These are phyloP conservation scores for Heliconius charithonia DNA, from an alignment of 2,888 invertebrate genomes.

Conservation along the genomic window DNA sequence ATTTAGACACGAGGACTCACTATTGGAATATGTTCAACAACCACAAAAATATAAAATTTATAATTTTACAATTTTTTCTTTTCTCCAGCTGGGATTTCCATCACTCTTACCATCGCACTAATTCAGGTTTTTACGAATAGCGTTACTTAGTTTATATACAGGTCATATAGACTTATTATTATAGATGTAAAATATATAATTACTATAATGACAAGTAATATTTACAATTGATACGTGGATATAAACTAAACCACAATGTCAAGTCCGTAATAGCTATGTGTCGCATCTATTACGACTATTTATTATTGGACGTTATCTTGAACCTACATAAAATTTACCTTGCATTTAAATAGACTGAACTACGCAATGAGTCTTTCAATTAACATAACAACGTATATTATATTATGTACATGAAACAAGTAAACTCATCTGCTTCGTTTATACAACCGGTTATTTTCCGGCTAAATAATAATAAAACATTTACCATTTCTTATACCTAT, in stretches of 20 bases:
- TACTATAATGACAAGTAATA: slow-evolving; percentile 12
- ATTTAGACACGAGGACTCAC: neutral
- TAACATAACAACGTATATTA: slow-evolving; percentile 47
- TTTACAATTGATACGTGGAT: slow-evolving; percentile 16
- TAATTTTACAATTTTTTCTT: neutral
- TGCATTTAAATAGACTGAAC: slow-evolving; percentile 42
- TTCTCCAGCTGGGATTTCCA: neutral
- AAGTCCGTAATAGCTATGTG: slow-evolving; percentile 15
- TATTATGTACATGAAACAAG: slow-evolving; percentile 35
- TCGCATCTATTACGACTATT: slow-evolving; percentile 1
- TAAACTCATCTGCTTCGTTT: slow-evolving; percentile 33
- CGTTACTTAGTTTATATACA: neutral
- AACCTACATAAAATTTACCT: slow-evolving; percentile 33
- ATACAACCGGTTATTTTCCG: slow-evolving; percentile 40
- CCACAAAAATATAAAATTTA: neutral
- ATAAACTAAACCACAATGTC: slow-evolving; percentile 30
- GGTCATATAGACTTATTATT: neutral
- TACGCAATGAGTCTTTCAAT: slow-evolving; percentile 47
- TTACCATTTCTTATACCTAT: slow-evolving; percentile 63
- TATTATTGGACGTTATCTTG: slow-evolving; percentile 30
- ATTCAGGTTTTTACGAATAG: neutral
- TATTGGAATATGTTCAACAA: neutral
- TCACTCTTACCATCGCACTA: neutral
- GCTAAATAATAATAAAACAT: slow-evolving; percentile 44
- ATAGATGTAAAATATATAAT: neutral